Base-by-base conservation (phyloP, 1,140 invertebrate species). In the Diachasma alloeum region DNA sequence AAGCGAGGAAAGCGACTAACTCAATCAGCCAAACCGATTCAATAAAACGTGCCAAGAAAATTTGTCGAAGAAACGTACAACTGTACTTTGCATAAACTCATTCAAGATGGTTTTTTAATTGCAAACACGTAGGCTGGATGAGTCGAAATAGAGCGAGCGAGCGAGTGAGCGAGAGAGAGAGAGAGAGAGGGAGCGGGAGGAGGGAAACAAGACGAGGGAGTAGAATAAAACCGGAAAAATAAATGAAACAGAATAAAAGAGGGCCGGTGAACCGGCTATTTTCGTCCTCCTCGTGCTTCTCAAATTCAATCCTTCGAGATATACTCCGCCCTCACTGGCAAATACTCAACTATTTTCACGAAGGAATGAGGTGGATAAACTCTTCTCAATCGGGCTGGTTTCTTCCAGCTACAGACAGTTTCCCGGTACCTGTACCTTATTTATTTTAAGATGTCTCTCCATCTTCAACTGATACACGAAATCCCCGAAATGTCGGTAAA, bases 301-400 rank as follows among this genome's bases (percentile, higher is more conserved):
- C 17, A 63, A 53, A 72, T 48, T 67, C 75, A 37, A 31, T 72
- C 70, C 59, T 69, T 39, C 31, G 56, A 19, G 56, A 24, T 66
- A 48, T 42, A 70, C 72, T 77, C 75, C 75, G 67, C 67, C 69
- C 59, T 72, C 59, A 70, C 75, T 77, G 75, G 75, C 75, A 77
- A 77, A 77, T 77, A 77, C 75, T 77, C 75, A 77, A 77, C 75
- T 77, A 77, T 72, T 77, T 77, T 77, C 75, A 56, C 71, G 59
- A 72, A 53, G 48, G 59, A 22, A 63, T 63, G 59, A 63, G 59
- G 15, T 63, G 59, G 59, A 63, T 31, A 63, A 63, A 63, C 59
- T 63, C 24, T 26, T 31, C 59, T 63, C 59, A 63, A 63, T 63
- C 59, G 59, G 24, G 59, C 19, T 63, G 59, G 59, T 63, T 63